Base-by-base conservation (phyloP, 2,113 vertebrate genomes). In the Phainopepla nitens region DNA sequence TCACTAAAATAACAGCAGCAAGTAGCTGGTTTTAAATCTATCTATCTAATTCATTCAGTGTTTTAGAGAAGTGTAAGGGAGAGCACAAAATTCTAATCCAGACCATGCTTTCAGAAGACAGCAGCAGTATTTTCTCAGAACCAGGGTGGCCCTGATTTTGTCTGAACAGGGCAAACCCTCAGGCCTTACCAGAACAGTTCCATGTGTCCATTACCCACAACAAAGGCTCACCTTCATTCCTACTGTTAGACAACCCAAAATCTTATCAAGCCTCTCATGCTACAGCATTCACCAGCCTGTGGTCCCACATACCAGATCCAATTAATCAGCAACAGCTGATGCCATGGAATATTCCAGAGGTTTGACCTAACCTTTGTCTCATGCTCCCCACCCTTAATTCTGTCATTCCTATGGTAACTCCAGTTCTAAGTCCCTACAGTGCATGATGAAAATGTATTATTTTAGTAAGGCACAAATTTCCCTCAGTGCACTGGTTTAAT, bases 311-410 rank as follows among this genome's bases (percentile, higher is more conserved):
- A 54, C 16, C 28, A 62, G 6, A 12, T 41, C 33, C 50, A 70
- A 45, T 41, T 16, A 25, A 6, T 21, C 1, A 7, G 35, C 41
- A 77, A 15, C 0, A 3, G n/a, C 39, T 3, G 1, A 71, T 42
- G 90, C 15, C 10, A 10, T n/a, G 50, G 58, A 69, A 70, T 73
- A 81, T 77, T 33, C 15, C 28, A 33, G 39, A 57, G 11, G 20
- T 68, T 51, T 64, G 33, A 47, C 10, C 24, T 21, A 21, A 39
- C 35, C 35, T 69, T 73, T 61, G 31, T 29, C 29, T 70, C 78
- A 54, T 0, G 2, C 7, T 77, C 29, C 35, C 36, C 25, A 18
- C 54, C 44, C 19, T 76, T 69, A 53, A 35, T 25, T 44, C 62
- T 73, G 23, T 41, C 54, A 62, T 66, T 80, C 58, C 58, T 65